phyloP scores from a whole-genome alignment of 1,140 invertebrate genomes.

The Tetramorium simillimum region DNA sequence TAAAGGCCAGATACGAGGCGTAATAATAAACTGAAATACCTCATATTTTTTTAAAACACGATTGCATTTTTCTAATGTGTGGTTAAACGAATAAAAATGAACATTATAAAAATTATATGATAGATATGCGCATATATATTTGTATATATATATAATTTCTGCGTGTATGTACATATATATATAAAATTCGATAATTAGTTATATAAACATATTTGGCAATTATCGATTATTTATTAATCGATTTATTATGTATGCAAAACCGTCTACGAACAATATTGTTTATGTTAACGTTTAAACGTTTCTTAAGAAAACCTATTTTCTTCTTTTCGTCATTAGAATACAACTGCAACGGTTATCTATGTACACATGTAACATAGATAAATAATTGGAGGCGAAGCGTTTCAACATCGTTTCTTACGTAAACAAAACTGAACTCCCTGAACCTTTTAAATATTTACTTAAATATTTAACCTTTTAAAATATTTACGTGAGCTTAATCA shows the following conservation, averaged over 20 bases:
- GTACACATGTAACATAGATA: not conserved
- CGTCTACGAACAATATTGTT: not conserved
- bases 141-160: conserved; percentile 24
- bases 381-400: no score
- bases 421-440: conserved; percentile 65
- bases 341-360: not conserved
- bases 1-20: not conserved
- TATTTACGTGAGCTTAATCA: conserved; percentile 43
- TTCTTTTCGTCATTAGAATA: not conserved
- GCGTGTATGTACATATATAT: not conserved
- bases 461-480: conserved; percentile 65
- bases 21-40: conserved; percentile 22
- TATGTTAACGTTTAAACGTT: not conserved
- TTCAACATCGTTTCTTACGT: conserved; percentile 14
- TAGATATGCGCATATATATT: conserved; percentile 33
- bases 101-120: not conserved
- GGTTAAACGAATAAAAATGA: conserved; percentile 12
- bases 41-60: conserved; percentile 43
- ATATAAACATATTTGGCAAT: conserved; percentile 12
- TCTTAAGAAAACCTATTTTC: not conserved
- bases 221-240: not conserved
- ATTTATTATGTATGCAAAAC: conserved; percentile 30
- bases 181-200: conserved; percentile 18
- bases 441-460: conserved; percentile 60
- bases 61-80: conserved; percentile 33